Conservation (phyloP, 2,113 vertebrate genomes). For the Gobius niger region DNA sequence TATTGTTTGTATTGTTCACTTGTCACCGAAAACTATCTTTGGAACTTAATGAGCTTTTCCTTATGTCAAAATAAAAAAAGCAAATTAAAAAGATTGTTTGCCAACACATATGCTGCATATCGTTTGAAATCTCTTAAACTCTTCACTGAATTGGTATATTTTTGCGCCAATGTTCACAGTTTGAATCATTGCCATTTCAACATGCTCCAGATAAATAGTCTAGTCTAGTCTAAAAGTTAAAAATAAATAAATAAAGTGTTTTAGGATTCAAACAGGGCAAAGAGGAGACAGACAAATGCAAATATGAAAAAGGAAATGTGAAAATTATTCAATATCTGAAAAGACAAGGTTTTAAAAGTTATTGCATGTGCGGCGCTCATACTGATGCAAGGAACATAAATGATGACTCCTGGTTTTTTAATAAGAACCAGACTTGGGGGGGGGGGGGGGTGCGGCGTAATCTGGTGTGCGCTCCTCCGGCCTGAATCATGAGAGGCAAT, state of each 20-base stretch:
- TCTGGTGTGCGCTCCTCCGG: constrained; percentile 3
- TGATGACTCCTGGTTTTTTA: constrained; percentile 39
- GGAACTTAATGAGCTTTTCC: too few species aligned
- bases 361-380: constrained; percentile 10
- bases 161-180: too few species aligned
- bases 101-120: too few species aligned
- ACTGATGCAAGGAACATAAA: constrained; percentile 25
- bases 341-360: not conserved
- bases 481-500: constrained; percentile 56
- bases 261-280: not conserved
- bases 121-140: too few species aligned
- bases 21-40: too few species aligned
- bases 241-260: not conserved
- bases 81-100: too few species aligned
- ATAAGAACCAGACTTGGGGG: constrained; percentile 31
- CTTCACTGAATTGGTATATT: too few species aligned
- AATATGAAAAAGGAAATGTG: not conserved
- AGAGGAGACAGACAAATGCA: not conserved
- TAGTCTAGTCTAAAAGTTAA: too few species aligned
- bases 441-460: constrained; percentile 13
- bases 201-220: too few species aligned
- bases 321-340: not conserved
- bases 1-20: too few species aligned
- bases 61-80: too few species aligned
- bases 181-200: too few species aligned